phyloP scores from a whole-genome alignment of 2,888 invertebrate species.

The Atrina japonica region DNA sequence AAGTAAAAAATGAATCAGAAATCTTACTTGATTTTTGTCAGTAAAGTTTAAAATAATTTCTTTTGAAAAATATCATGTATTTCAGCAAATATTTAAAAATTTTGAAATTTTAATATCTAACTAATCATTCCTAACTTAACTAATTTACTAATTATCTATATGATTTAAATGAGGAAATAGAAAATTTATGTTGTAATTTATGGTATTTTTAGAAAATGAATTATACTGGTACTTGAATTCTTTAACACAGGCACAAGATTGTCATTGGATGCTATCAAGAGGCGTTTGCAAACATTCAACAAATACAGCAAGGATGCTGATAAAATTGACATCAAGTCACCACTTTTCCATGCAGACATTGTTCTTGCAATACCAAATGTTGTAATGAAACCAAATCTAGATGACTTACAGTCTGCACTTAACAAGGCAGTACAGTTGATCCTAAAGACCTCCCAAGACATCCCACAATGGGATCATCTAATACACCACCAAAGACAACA shows the following conservation, averaged over 20 bases:
- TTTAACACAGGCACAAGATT: constrained; percentile 79
- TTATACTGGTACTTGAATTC: too few species aligned
- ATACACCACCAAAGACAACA: constrained; percentile 77
- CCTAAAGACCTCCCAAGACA: constrained; percentile 92
- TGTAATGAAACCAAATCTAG: constrained; percentile 91
- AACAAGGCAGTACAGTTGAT: constrained; percentile 91
- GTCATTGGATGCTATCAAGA: constrained; percentile 80
- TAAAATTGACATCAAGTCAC: constrained; percentile 73
- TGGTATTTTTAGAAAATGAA: too few species aligned
- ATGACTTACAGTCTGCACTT: constrained; percentile 94
- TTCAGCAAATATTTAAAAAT: too few species aligned
- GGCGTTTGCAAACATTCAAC: constrained; percentile 78
- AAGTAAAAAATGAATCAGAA: too few species aligned
- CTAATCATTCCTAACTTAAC: too few species aligned
- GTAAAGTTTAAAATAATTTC: too few species aligned
- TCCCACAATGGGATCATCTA: constrained; percentile 94
- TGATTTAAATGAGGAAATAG: too few species aligned
- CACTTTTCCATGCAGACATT: constrained; percentile 89
- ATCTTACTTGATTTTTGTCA: too few species aligned
- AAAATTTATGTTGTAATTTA: too few species aligned
- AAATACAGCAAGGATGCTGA: constrained; percentile 73
- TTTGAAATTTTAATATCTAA: too few species aligned
- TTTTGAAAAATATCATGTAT: too few species aligned
- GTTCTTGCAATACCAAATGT: constrained; percentile 93
- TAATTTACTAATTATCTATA: too few species aligned